These are phyloP conservation scores for Cheilosia soror DNA, from an alignment of 2,888 invertebrate species.

Conservation along the genomic window DNA sequence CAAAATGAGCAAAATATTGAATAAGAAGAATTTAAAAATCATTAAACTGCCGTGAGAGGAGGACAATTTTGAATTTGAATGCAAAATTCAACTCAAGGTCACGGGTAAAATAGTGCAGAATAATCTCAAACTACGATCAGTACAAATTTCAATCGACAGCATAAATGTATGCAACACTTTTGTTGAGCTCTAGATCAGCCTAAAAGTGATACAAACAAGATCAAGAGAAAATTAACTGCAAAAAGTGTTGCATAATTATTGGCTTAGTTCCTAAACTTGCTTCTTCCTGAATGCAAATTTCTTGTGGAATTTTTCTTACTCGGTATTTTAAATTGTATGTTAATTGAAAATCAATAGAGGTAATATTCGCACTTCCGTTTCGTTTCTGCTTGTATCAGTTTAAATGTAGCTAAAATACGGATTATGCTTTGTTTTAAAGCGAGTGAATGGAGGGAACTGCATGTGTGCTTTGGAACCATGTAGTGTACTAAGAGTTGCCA, in stretches of 20 bases:
- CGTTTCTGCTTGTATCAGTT: too few relatives aligned
- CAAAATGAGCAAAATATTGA: constrained; percentile 72
- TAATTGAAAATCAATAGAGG: too few relatives aligned
- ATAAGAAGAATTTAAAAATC: constrained; percentile 65
- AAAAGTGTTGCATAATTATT: constrained; percentile 36
- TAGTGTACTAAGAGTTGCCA: too few relatives aligned
- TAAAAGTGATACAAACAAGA: not conserved
- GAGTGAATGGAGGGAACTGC: too few relatives aligned
- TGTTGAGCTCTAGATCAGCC: not conserved
- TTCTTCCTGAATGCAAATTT: not conserved
- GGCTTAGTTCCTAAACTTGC: not conserved
- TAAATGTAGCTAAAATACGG: too few relatives aligned
- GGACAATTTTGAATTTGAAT: constrained; percentile 21
- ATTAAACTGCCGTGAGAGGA: constrained; percentile 38
- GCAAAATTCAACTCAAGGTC: constrained; percentile 28
- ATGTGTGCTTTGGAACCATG: too few relatives aligned
- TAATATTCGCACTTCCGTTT: too few relatives aligned
- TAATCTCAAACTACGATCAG: not conserved
- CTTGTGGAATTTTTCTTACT: not conserved
- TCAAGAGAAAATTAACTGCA: not conserved
- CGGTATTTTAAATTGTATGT: not conserved
- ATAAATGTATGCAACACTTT: constrained; percentile 30
- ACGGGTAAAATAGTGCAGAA: too few relatives aligned
- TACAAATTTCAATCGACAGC: not conserved
- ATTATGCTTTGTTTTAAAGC: not conserved